These are phyloP conservation scores for Ochropleura plecta DNA, from an alignment of 2,888 invertebrate species.

Conservation along the genomic window DNA sequence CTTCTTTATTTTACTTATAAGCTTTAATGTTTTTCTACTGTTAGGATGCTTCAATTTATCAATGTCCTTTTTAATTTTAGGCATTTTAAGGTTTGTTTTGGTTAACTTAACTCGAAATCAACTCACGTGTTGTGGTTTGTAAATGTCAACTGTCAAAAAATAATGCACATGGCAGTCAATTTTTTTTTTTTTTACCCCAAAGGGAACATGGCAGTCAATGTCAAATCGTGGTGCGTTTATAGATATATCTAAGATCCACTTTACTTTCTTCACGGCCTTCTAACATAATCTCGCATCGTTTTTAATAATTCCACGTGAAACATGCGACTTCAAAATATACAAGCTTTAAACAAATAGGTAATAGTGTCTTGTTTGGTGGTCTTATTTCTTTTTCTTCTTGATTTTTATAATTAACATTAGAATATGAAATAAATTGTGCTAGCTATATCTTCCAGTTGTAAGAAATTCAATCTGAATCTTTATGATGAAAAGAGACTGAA, in stretches of 20 bases:
- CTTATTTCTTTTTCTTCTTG: not conserved
- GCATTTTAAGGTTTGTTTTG: conserved; percentile 75
- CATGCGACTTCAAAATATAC: not conserved
- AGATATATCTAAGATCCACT: not conserved
- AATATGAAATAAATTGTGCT: not conserved
- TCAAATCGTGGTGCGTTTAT: conserved; percentile 5
- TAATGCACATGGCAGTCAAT: too few species aligned
- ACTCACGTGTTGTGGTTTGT: conserved; percentile 35
- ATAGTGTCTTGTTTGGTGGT: not conserved
- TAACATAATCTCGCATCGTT: not conserved
- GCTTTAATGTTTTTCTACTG: conserved; percentile 94
- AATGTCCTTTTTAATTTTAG: conserved; percentile 81
- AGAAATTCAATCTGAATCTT: not conserved
- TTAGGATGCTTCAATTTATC: conserved; percentile 95
- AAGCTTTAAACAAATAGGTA: not conserved
- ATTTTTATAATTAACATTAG: not conserved
- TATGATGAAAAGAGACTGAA: too few species aligned
- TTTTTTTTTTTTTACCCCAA: too few species aligned
- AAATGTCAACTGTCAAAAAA: conserved; percentile 15
- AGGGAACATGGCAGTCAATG: too few species aligned
- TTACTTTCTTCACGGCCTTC: not conserved
- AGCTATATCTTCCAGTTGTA: not conserved
- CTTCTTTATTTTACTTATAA: conserved; percentile 93
- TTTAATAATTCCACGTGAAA: not conserved
- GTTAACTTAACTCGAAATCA: conserved; percentile 14